Base-by-base conservation (phyloP, 1,140 invertebrate genomes). In the Nylanderia fulva region DNA sequence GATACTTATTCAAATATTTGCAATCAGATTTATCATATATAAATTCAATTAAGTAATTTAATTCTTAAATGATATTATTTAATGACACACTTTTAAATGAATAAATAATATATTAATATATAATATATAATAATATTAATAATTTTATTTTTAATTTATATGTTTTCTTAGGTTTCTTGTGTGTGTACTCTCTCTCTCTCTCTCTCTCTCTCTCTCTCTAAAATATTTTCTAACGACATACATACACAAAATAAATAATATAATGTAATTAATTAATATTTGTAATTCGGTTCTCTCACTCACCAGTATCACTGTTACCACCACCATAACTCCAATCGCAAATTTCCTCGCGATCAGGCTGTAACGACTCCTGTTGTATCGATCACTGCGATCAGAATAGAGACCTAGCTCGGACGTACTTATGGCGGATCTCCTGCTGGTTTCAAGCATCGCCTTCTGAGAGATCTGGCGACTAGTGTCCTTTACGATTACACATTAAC, bases 401-500 rank as follows among this genome's bases (percentile, higher is more conserved):
- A 95, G 90, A 72, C 94, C 94, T 80, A 95, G 92, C 86, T 95
- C 94, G 6, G 94, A 95, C 48, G 92, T 94, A 86, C 93, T 95
- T 64, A 94, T 94, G 63, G 91, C 93, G 5, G 93, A 94, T 89
- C 94, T 92, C 79, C 94, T 92, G 80, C 90, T 90, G 7, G 91
- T 91, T 29, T 94, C 91, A 74, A 93, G 92, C 94, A 95, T 95
- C 90, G 91, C 93, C 88, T 92, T 87, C 13, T 39, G 45, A 29
- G 63, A 63, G 15, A 56, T 83, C 71, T 69, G n/a, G 21, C 18
- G 36, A 36, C 29, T 79, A 7, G 1, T 60, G 9, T 83, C 72
- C 71, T 54, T 82, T 64, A 63, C 29, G 45, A 89, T 85, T 79
- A 86, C 71, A 85, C 58, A 82, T 74, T 63, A 54, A 48, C 29